A percentile compares a stretch with the other conserved stretches of the same genome.
These are phyloP conservation scores for Sycophila sp. DNA, from an alignment of 1,140 invertebrate species.

Conservation along the genomic window DNA sequence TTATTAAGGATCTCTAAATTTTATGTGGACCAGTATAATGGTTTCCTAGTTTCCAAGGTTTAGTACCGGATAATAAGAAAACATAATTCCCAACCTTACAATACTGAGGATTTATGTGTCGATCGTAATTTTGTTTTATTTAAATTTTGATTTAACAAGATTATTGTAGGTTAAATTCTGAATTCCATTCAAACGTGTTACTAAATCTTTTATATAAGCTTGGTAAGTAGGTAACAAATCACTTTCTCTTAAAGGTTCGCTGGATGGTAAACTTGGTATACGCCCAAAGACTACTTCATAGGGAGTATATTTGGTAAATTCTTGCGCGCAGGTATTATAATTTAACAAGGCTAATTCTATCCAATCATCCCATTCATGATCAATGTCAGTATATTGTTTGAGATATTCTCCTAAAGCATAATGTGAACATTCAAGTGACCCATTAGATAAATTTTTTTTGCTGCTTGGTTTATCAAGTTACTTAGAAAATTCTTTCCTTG, in stretches of 20 bases:
- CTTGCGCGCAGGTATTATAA: no score
- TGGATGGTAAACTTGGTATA: neutral
- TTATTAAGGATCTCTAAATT: neutral
- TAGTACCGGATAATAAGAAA: no score
- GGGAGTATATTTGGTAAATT: no score
- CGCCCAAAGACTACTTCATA: no score
- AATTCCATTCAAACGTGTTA: neutral
- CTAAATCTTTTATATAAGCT: neutral
- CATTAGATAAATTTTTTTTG: constrained; percentile 57
- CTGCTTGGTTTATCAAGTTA: no score
- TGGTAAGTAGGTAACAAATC: neutral
- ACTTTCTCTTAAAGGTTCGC: neutral
- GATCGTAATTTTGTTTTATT: neutral
- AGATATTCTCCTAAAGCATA: constrained; percentile 45
- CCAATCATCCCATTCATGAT: neutral
- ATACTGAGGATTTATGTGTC: neutral
- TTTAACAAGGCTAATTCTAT: no score
- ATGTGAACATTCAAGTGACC: constrained; percentile 55
- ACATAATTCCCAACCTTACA: no score
- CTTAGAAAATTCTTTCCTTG: no score
- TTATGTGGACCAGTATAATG: no score
- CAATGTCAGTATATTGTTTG: neutral
- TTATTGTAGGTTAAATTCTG: neutral
- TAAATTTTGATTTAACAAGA: no score
- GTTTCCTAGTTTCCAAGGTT: no score